Percentiles rank a stretch among this genome's conserved stretches.
These are phyloP conservation scores for Trinorchestia longiramus DNA, from an alignment of 1,140 invertebrate genomes.

Conservation along the genomic window DNA sequence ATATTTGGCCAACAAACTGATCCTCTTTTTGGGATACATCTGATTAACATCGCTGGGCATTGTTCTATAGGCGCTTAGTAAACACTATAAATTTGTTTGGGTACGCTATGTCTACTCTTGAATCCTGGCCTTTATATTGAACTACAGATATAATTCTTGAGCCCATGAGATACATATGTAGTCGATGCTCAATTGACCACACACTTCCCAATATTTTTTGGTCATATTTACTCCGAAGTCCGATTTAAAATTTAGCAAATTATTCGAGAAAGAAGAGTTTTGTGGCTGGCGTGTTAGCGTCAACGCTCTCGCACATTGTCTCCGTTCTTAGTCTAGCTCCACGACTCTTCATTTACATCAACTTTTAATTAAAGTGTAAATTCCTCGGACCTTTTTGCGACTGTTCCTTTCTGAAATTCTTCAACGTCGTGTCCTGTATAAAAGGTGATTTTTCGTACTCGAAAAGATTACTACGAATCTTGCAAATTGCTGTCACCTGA, in stretches of 20 bases:
- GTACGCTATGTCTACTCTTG: too few species aligned
- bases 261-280: not conserved
- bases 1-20: too few species aligned
- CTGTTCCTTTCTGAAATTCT: not conserved
- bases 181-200: not conserved
- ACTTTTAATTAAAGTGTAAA: slow-evolving; percentile 55
- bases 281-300: not conserved
- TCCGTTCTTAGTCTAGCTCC: not conserved
- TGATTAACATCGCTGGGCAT: too few species aligned
- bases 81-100: too few species aligned
- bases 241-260: not conserved
- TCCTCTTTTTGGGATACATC: too few species aligned
- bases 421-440: not conserved
- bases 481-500: not conserved
- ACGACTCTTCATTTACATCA: slow-evolving; percentile 38
- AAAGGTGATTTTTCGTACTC: not conserved
- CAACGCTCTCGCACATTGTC: slow-evolving; percentile 23
- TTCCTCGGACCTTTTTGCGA: not conserved
- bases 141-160: not conserved
- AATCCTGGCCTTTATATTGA: not conserved
- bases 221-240: not conserved
- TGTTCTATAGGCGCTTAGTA: too few species aligned
- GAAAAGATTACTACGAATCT: not conserved
- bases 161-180: not conserved
- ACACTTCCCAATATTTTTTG: too few species aligned